These are phyloP conservation scores for Penaeus indicus DNA, from an alignment of 1,140 invertebrate species.

Conservation along the genomic window DNA sequence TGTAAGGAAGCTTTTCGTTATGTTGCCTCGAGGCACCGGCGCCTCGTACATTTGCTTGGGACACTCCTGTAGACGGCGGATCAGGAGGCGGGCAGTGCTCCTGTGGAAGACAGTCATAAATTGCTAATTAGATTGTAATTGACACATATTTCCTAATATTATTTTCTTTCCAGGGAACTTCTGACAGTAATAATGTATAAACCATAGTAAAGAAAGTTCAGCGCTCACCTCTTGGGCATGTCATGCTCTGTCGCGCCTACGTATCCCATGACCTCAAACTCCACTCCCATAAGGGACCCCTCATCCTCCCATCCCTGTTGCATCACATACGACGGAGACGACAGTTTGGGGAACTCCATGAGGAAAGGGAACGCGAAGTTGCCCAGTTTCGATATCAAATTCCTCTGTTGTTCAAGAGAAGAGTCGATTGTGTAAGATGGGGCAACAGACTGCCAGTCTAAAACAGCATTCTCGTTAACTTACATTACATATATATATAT, in stretches of 20 bases:
- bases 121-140: no score
- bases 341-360: slow-evolving; percentile 81
- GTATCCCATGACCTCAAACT: slow-evolving; percentile 89
- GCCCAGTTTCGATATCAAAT: slow-evolving; percentile 92
- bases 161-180: no score
- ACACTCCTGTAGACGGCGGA: slow-evolving; percentile 54
- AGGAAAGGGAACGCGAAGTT: slow-evolving; percentile 92
- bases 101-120: background rate
- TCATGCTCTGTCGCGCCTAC: slow-evolving; percentile 86
- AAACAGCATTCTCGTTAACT: background rate
- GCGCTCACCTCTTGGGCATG: slow-evolving; percentile 79
- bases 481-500: no score
- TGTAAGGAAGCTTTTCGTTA: slow-evolving; percentile 57
- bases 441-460: background rate
- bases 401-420: slow-evolving; percentile 77
- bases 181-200: no score
- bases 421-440: background rate
- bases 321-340: slow-evolving; percentile 89
- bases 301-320: slow-evolving; percentile 87
- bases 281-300: slow-evolving; percentile 91
- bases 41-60: slow-evolving; percentile 29
- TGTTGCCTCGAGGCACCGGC: slow-evolving; percentile 31
- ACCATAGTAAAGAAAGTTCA: no score
- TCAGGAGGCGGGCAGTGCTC: slow-evolving; percentile 42
- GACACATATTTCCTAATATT: no score